Conservation (phyloP, 1,140 invertebrate species). For the Leucophenga varia region DNA sequence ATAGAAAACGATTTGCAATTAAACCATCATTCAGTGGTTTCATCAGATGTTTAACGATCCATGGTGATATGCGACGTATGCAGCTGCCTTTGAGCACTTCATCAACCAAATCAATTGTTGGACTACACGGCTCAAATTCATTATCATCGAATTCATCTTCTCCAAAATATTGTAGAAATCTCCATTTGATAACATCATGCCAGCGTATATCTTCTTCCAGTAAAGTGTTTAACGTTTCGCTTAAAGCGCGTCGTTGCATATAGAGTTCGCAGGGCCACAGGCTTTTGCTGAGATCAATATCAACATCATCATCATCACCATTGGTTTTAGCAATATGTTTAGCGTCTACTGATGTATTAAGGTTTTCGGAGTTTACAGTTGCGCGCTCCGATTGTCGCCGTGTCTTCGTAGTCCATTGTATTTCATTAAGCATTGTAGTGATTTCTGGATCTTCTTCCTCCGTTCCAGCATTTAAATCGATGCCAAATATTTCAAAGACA, state of each 20-base stretch:
- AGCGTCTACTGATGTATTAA: neutral
- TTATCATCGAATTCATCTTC: constrained; percentile 52
- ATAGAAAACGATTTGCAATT: constrained; percentile 48
- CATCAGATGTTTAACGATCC: constrained; percentile 49
- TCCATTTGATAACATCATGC: constrained; percentile 31
- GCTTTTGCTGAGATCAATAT: constrained; percentile 35
- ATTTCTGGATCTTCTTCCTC: constrained; percentile 34
- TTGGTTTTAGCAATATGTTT: neutral
- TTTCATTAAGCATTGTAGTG: constrained; percentile 26
- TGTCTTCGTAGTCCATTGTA: no score
- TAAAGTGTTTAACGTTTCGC: constrained; percentile 23
- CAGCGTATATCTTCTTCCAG: constrained; percentile 45
- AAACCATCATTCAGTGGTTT: constrained; percentile 39
- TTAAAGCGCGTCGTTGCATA: constrained; percentile 34
- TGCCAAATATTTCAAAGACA: constrained; percentile 48
- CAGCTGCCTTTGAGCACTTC: constrained; percentile 44
- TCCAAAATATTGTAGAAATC: constrained; percentile 40
- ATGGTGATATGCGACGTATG: constrained; percentile 43
- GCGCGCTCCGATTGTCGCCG: no score
- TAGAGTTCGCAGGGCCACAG: constrained; percentile 53
- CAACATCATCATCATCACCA: neutral
- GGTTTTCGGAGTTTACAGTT: no score
- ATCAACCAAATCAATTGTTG: constrained; percentile 44
- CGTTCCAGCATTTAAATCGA: constrained; percentile 15
- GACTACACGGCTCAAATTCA: constrained; percentile 35